Conservation (phyloP, 2,797 vertebrate genomes). For the Antrozous pallidus region DNA sequence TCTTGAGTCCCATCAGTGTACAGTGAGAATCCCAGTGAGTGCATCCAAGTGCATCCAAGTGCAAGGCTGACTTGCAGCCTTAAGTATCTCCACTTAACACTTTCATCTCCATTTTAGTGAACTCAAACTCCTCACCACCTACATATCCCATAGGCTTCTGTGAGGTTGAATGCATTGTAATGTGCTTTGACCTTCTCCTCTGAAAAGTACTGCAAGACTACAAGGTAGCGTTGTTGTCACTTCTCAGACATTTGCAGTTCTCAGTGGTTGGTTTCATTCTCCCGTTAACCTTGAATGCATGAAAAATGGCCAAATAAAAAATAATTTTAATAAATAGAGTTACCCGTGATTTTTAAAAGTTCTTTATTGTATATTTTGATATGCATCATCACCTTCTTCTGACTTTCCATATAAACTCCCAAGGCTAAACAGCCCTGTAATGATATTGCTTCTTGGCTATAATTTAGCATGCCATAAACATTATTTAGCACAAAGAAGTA, state of each 20-base stretch:
- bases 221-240: constrained; percentile 64
- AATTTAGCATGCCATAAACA: constrained; percentile 74
- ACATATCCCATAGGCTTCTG: background rate
- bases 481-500: constrained; percentile 76
- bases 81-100: constrained; percentile 46
- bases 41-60: background rate
- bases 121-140: background rate
- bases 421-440: constrained; percentile 71
- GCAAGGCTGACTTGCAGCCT: background rate
- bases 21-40: background rate
- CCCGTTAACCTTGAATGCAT: constrained; percentile 68
- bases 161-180: background rate
- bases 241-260: constrained; percentile 64
- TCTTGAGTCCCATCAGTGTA: background rate
- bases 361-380: constrained; percentile 76
- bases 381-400: constrained; percentile 72
- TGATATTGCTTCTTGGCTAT: constrained; percentile 74
- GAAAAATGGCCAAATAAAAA: constrained; percentile 71
- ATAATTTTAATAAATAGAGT: constrained; percentile 77
- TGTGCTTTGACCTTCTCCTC: constrained; percentile 67
- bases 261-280: constrained; percentile 62
- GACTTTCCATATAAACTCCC: constrained; percentile 69
- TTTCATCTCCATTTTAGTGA: background rate
- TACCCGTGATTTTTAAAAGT: constrained; percentile 70
- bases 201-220: constrained; percentile 2